These are phyloP conservation scores for Pristionchus maxplancki DNA, from an alignment of 2,888 invertebrate genomes.

Conservation along the genomic window DNA sequence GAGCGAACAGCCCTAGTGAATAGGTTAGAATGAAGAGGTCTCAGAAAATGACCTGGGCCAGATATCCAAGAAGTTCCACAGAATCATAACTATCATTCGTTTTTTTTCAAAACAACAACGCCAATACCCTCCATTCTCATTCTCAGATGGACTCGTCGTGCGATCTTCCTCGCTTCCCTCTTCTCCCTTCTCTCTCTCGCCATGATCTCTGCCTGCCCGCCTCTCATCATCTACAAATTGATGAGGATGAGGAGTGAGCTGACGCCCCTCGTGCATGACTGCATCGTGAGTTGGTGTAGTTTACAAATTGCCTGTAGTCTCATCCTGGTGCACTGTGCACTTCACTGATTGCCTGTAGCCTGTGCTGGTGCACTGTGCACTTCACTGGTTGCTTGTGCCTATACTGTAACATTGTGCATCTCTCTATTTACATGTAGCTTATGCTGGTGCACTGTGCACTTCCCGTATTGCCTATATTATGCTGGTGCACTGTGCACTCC, in stretches of 20 bases:
- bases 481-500: neutral
- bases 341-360: neutral
- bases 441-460: neutral
- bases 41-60: too few relatives aligned
- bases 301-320: neutral
- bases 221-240: neutral
- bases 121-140: neutral
- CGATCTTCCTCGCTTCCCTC: neutral
- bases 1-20: too few relatives aligned
- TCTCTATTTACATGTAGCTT: neutral
- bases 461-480: neutral
- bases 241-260: conserved; percentile 35
- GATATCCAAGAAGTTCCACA: too few relatives aligned
- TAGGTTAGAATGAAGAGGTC: too few relatives aligned
- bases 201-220: neutral
- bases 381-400: neutral
- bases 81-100: too few relatives aligned
- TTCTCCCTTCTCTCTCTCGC: conserved; percentile 12
- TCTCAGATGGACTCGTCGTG: conserved; percentile 1
- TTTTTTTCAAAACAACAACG: too few relatives aligned
- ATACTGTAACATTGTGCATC: too few relatives aligned
- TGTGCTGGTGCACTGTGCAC: neutral
- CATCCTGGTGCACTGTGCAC: neutral
- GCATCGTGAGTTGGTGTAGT: neutral
- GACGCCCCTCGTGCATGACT: neutral